Conservation (phyloP, 2,888 invertebrate genomes). For the Eremobia ochroleuca region DNA sequence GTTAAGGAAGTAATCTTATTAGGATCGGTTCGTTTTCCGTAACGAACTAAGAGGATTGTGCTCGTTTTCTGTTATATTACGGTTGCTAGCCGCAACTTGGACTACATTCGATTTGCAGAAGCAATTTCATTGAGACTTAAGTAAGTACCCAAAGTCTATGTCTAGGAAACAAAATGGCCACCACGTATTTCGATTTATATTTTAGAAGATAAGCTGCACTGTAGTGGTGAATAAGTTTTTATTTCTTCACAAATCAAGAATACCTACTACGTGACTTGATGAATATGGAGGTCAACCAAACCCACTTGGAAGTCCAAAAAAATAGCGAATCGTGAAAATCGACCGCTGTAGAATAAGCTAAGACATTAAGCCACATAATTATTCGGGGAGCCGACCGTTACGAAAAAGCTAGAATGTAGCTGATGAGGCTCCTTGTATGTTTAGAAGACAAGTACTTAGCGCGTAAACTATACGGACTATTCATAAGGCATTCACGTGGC, state of each 20-base stretch:
- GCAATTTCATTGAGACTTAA: slow-evolving; percentile 24
- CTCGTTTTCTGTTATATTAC: slow-evolving; percentile 41
- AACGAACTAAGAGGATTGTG: slow-evolving; percentile 52
- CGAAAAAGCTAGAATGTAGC: slow-evolving; percentile 20
- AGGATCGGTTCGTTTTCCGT: slow-evolving; percentile 49
- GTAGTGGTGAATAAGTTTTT: not conserved
- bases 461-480: slow-evolving; percentile 36
- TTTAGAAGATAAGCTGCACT: not conserved
- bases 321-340: not conserved
- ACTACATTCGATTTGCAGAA: slow-evolving; percentile 30
- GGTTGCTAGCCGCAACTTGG: slow-evolving; percentile 16
- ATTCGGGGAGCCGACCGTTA: slow-evolving; percentile 22
- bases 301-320: not conserved
- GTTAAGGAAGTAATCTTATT: slow-evolving; percentile 61
- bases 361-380: slow-evolving; percentile 4
- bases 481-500: slow-evolving; percentile 48
- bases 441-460: slow-evolving; percentile 50
- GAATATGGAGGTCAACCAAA: slow-evolving; percentile 19
- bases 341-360: not conserved
- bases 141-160: not conserved
- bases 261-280: not conserved
- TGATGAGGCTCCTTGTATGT: slow-evolving; percentile 51
- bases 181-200: not conserved
- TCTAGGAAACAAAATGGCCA: not conserved
- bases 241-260: not conserved